A percentile compares a stretch with the other conserved stretches of the same genome.
phyloP scores from a whole-genome alignment of 2,888 invertebrate species.

The Bruchidius siliquastri region DNA sequence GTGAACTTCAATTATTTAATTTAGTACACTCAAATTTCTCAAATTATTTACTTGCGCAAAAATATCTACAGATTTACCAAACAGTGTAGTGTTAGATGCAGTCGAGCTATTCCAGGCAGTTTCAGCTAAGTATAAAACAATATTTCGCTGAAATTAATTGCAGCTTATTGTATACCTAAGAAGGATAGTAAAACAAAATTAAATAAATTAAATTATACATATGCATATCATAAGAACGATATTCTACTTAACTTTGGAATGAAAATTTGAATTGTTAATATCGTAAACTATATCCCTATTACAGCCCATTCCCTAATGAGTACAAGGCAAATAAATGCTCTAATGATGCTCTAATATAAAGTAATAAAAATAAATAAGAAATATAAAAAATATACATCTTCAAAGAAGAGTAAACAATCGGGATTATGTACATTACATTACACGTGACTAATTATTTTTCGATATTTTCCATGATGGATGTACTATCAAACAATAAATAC shows the following conservation, averaged over 20 bases:
- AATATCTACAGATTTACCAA: too few relatives aligned
- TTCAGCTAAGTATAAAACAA: too few relatives aligned
- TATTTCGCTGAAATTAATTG: too few relatives aligned
- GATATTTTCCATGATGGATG: neutral
- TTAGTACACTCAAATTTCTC: too few relatives aligned
- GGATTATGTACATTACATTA: neutral
- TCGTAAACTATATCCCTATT: neutral
- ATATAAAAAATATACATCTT: neutral
- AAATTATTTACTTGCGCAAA: too few relatives aligned
- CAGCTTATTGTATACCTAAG: too few relatives aligned
- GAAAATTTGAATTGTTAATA: neutral
- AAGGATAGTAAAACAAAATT: too few relatives aligned
- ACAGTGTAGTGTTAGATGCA: too few relatives aligned
- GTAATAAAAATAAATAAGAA: neutral
- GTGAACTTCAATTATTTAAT: too few relatives aligned
- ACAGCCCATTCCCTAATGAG: neutral
- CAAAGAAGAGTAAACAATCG: neutral
- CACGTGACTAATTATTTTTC: neutral
- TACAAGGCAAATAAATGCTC: neutral
- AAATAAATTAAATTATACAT: neutral
- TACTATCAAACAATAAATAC: too few relatives aligned
- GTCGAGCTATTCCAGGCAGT: too few relatives aligned
- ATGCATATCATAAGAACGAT: neutral
- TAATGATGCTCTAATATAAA: neutral
- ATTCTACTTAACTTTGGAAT: neutral